Percentiles rank a stretch among this genome's conserved stretches.
These are phyloP conservation scores for Sinelater perroti DNA, from an alignment of 2,888 invertebrate genomes.

Conservation along the genomic window DNA sequence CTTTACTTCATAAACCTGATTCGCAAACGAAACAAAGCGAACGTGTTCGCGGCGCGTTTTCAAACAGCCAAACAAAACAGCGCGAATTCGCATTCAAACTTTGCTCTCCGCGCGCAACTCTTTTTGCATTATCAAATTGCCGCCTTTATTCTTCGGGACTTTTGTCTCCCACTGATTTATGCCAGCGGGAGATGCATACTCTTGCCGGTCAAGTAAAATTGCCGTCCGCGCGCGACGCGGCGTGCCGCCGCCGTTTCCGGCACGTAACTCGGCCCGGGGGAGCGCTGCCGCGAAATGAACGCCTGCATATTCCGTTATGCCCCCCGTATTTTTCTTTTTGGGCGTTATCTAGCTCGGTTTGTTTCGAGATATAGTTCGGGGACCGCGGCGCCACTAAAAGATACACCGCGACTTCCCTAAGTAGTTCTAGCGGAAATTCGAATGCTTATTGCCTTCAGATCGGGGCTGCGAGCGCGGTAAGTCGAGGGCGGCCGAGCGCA, in stretches of 20 bases:
- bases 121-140: slow-evolving; percentile 36
- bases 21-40: slow-evolving; percentile 38
- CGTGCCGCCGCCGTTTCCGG: slow-evolving; percentile 35
- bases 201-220: slow-evolving; percentile 30
- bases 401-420: slow-evolving; percentile 13
- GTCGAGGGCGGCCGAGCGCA: not conserved
- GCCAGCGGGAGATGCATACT: slow-evolving; percentile 32
- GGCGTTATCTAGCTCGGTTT: slow-evolving; percentile 23
- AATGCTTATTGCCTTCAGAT: slow-evolving; percentile 16
- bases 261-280: slow-evolving; percentile 37
- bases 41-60: slow-evolving; percentile 33
- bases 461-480: slow-evolving; percentile 5
- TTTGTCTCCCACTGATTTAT: slow-evolving; percentile 35
- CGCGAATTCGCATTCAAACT: slow-evolving; percentile 35
- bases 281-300: slow-evolving; percentile 33
- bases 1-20: slow-evolving; percentile 35
- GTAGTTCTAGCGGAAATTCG: slow-evolving; percentile 18
- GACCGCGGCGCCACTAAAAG: slow-evolving; percentile 11
- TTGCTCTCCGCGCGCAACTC: slow-evolving; percentile 34
- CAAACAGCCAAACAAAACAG: slow-evolving; percentile 32
- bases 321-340: slow-evolving; percentile 26
- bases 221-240: slow-evolving; percentile 31
- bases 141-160: slow-evolving; percentile 32
- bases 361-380: slow-evolving; percentile 21
- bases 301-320: slow-evolving; percentile 29